A percentile compares a stretch with the other conserved stretches of the same genome.
These are phyloP conservation scores for Silurus aristotelis DNA, from an alignment of 2,797 vertebrate genomes.

Conservation along the genomic window DNA sequence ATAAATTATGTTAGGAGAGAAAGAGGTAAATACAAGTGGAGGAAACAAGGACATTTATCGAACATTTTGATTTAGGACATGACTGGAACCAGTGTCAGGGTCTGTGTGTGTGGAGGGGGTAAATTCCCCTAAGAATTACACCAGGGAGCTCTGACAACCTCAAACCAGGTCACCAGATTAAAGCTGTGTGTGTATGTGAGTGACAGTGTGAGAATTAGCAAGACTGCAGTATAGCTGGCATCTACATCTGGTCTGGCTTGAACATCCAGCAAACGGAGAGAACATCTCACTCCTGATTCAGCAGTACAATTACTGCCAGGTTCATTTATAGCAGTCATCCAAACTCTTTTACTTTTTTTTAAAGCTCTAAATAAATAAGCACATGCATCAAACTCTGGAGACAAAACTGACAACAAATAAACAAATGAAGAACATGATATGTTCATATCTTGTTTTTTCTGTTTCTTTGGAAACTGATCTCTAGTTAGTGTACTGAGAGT, in stretches of 20 bases:
- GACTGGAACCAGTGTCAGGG: not conserved
- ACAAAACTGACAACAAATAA: not conserved
- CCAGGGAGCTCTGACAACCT: slow-evolving; percentile 10
- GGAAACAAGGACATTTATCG: slow-evolving; percentile 34
- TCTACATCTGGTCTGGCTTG: too few species aligned
- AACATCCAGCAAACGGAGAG: too few species aligned
- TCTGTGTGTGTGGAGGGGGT: not conserved
- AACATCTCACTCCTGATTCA: too few species aligned
- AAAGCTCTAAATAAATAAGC: not conserved
- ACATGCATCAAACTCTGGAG: not conserved
- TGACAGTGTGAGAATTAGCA: too few species aligned
- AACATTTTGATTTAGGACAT: slow-evolving; percentile 15
- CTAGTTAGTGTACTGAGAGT: too few species aligned
- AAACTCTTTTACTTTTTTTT: too few species aligned
- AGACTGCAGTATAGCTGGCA: not conserved
- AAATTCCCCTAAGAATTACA: slow-evolving; percentile 7
- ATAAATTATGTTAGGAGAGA: slow-evolving; percentile 5
- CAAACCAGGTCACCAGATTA: slow-evolving; percentile 17
- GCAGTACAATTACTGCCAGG: too few species aligned
- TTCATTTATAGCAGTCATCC: too few species aligned
- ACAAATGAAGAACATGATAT: not conserved
- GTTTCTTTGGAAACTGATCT: not conserved
- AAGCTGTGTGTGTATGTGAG: not conserved
- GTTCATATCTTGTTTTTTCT: not conserved
- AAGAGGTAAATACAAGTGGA: not conserved